Evolutionary conservation across 2,888 invertebrate species (phyloP).

Genomic region (Eupithecia subfuscata): DNA sequence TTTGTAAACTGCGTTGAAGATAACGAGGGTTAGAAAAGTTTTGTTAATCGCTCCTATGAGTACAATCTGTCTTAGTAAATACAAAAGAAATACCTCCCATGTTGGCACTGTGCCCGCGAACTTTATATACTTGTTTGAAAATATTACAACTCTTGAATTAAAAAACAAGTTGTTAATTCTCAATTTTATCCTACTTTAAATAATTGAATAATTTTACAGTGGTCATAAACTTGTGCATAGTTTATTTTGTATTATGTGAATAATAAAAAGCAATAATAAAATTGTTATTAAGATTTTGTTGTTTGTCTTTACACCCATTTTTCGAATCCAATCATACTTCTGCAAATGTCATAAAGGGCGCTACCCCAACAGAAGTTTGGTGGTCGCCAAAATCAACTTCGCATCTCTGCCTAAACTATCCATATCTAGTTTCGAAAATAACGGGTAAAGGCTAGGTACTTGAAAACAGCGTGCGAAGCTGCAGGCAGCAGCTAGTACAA

Average conservation of each 20-base stretch:
- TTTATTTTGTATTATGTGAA: constrained; percentile 88
- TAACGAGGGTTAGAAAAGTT: neutral
- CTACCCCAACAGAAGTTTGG: no score
- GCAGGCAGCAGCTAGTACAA: no score
- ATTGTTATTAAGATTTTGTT: constrained; percentile 82
- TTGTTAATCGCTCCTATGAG: neutral
- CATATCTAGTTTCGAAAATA: no score
- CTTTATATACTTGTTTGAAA: constrained; percentile 1
- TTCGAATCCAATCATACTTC: neutral
- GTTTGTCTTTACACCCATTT: constrained; percentile 45
- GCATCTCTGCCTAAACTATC: no score
- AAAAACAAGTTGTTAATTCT: constrained; percentile 49
- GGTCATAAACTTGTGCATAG: constrained; percentile 86
- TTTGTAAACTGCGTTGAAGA: neutral
- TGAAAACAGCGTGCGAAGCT: no score
- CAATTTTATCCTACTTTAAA: constrained; percentile 69
- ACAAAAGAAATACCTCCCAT: neutral
- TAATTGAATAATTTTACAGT: constrained; percentile 57
- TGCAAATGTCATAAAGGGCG: no score
- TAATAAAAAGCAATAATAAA: constrained; percentile 87
- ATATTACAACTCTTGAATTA: constrained; percentile 45
- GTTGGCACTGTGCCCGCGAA: constrained; percentile 13
- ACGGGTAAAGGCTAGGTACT: no score
- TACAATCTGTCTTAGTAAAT: neutral
- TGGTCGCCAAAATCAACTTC: no score